These are phyloP conservation scores for Daubentonia madagascariensis DNA, from an alignment of 2,113 vertebrate genomes.

Conservation along the genomic window DNA sequence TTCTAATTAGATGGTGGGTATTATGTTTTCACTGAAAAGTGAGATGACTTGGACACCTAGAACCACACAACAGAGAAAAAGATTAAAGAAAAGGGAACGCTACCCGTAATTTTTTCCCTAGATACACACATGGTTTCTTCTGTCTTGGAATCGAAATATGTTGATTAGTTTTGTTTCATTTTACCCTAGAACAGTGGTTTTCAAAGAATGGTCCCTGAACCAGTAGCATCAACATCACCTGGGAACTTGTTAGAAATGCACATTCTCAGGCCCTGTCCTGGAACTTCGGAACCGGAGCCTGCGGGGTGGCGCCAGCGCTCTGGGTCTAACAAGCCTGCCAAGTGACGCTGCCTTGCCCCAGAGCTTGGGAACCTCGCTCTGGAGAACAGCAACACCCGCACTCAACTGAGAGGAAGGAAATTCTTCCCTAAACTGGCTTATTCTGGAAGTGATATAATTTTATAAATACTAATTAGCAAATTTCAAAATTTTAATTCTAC, in stretches of 20 bases:
- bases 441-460: not conserved
- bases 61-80: not conserved
- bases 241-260: not conserved
- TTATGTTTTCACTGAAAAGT: not conserved
- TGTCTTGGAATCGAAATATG: not conserved
- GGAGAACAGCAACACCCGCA: not conserved
- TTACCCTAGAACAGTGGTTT: not conserved
- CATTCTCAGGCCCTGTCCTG: not conserved
- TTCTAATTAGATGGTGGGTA: not conserved
- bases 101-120: not conserved
- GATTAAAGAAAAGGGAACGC: not conserved
- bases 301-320: no score
- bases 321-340: not conserved
- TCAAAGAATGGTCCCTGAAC: not conserved
- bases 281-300: no score
- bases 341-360: rapidly evolving
- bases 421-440: not conserved
- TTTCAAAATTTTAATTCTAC: not conserved
- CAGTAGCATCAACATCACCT: no score
- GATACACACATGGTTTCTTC: not conserved
- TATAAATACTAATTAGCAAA: not conserved
- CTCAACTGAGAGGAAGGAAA: not conserved
- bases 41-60: no score
- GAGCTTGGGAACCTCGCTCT: not conserved
- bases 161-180: not conserved